These are phyloP conservation scores for Urophycis tenuis DNA, from an alignment of 2,797 vertebrate genomes.

Conservation along the genomic window DNA sequence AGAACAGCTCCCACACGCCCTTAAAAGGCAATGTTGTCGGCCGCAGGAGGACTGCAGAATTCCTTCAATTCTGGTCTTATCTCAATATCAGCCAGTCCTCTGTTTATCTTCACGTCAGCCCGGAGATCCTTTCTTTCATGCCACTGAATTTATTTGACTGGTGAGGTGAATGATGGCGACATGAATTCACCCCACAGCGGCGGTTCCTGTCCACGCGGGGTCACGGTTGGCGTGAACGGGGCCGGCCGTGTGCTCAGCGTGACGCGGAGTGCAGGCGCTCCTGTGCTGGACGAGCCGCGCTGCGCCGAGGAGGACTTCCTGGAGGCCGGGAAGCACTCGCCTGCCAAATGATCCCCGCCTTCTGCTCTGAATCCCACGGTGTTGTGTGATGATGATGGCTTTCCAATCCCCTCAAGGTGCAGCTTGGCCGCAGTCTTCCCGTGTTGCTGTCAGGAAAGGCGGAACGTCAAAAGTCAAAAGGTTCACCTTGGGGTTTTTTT, in stretches of 20 bases:
- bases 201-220: background rate
- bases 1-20: slow-evolving; percentile 22
- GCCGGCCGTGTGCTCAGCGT: too few species aligned
- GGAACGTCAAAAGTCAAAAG: background rate
- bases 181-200: background rate
- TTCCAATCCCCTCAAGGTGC: background rate
- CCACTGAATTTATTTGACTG: slow-evolving; percentile 2
- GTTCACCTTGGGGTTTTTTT: background rate
- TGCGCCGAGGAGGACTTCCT: background rate
- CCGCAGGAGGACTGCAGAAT: slow-evolving; percentile 18
- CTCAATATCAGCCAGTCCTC: slow-evolving; percentile 14
- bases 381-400: background rate
- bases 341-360: background rate
- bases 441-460: background rate
- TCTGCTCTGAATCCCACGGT: background rate
- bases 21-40: slow-evolving; percentile 39
- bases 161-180: too few species aligned
- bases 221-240: background rate
- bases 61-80: slow-evolving; percentile 30
- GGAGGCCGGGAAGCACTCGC: background rate
- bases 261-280: too few species aligned
- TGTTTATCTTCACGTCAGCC: background rate
- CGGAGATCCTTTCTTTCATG: background rate
- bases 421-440: background rate
- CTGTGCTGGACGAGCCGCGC: too few species aligned